A percentile compares a stretch with the other conserved stretches of the same genome.
Conservation (phyloP, 2,888 invertebrate genomes). For the Ennomos erosarius region DNA sequence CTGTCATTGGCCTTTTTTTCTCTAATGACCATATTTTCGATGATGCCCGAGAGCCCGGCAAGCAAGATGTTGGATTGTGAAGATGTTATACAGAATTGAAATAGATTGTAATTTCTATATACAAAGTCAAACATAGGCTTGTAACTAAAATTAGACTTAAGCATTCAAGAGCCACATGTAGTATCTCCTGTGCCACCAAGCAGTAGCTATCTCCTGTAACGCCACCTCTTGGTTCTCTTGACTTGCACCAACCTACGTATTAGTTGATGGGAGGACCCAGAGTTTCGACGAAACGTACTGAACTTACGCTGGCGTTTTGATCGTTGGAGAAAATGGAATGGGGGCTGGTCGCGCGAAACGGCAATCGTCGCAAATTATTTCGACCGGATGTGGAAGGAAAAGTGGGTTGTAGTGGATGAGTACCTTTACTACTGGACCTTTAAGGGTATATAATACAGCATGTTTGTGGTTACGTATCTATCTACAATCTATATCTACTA, state of each 20-base stretch:
- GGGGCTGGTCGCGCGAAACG: constrained; percentile 32
- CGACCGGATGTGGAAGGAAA: constrained; percentile 12
- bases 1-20: too few relatives aligned
- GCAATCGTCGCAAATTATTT: constrained; percentile 27
- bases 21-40: too few relatives aligned
- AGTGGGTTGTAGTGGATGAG: constrained; percentile 10
- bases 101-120: too few relatives aligned
- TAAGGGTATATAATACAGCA: neutral
- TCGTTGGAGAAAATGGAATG: constrained; percentile 61
- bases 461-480: neutral
- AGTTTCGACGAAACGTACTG: constrained; percentile 68
- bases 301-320: constrained; percentile 61
- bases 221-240: constrained; percentile 12
- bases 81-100: too few relatives aligned
- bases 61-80: too few relatives aligned
- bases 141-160: too few relatives aligned
- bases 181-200: too few relatives aligned
- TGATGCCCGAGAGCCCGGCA: too few relatives aligned
- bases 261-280: constrained; percentile 76
- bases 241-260: constrained; percentile 56
- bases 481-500: neutral
- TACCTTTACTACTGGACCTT: constrained; percentile 13
- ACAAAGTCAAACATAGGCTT: too few relatives aligned
- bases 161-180: too few relatives aligned
- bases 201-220: too few relatives aligned